These are phyloP conservation scores for Ctena decussata DNA, from an alignment of 2,888 invertebrate species.

Conservation along the genomic window DNA sequence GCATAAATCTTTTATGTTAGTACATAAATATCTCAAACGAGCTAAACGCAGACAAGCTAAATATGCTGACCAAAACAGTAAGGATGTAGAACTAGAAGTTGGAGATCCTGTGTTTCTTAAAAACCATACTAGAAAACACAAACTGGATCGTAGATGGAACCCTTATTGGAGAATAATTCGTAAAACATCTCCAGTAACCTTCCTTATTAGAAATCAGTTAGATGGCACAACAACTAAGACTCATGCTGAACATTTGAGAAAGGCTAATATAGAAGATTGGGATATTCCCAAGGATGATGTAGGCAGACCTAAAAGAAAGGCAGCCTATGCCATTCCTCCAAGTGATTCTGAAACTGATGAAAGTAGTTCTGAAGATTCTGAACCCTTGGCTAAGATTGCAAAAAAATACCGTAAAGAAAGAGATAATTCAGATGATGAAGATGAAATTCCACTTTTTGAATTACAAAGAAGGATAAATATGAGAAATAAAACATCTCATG, in stretches of 20 bases:
- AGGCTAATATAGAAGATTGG: background rate
- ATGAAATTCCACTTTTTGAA: background rate
- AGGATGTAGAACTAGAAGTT: background rate
- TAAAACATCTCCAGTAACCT: background rate
- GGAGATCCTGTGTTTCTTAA: slow-evolving; percentile 28
- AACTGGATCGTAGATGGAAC: background rate
- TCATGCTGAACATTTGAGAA: background rate
- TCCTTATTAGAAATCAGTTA: background rate
- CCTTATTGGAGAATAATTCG: background rate
- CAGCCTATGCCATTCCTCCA: background rate
- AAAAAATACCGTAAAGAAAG: background rate
- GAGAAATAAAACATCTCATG: background rate
- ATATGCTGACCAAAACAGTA: slow-evolving; percentile 23
- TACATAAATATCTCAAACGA: slow-evolving; percentile 33
- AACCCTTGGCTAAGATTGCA: background rate
- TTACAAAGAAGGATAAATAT: background rate
- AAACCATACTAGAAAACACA: background rate
- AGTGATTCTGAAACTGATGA: slow-evolving; percentile 3
- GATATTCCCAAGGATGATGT: background rate
- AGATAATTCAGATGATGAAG: background rate
- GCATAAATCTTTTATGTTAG: background rate
- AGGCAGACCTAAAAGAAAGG: background rate
- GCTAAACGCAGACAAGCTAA: slow-evolving; percentile 41
- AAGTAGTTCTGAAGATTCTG: background rate
- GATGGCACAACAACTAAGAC: background rate